Evolutionary conservation across 37 sponge, comb jelly and placozoan genomes (phyloP), one percentile per base, ranked within the genome.

Genomic region (Lycopodina hypogea): DNA sequence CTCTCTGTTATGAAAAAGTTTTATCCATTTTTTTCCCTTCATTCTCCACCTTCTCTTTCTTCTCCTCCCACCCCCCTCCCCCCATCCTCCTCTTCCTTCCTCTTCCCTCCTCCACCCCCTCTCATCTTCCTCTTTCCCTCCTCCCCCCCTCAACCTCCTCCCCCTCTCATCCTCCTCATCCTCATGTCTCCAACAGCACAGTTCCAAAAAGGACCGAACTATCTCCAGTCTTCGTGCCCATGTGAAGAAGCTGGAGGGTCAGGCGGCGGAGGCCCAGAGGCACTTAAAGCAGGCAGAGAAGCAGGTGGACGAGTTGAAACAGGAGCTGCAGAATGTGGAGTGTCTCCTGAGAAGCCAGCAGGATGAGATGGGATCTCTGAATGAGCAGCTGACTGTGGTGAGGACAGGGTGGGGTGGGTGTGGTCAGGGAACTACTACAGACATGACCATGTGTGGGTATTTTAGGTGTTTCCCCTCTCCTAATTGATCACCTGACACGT

Each of bases 371-470:
- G 35, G 19, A 51, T 62, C 86, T 9, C 68, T 85, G 32, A 4
- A 71, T 19, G 79, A 85, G 21, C 86, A 85, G 29, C 80, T 85
- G 17, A 64, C 79, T 34, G 80, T 79, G 80, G 87, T 87, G 32
- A 37, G 82, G 41, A 41, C 9, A 33, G 70, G 62, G 78, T 66
- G 78, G 45, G 28, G 65, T 6, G 48, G 41, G 50, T 4, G 78
- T 0, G 78, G 21, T 60, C 14, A 12, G 4, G 17, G 7, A 12
- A 45, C 8, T 45, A 45, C 9, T 4, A 45, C 48, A 45, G 48
- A 45, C 8, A 45, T 45, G 30, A 2, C 33, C 1, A 56, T 3
- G 74, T 56, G 74, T 50, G 65, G 30, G 40, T 1, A n/a, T n/a
- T n/a, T n/a, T n/a, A n/a, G n/a, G n/a, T n/a, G n/a, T n/a, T n/a